Evolutionary conservation across 1,140 invertebrate genomes (phyloP).

Genomic region (Tetragonula clypearis): DNA sequence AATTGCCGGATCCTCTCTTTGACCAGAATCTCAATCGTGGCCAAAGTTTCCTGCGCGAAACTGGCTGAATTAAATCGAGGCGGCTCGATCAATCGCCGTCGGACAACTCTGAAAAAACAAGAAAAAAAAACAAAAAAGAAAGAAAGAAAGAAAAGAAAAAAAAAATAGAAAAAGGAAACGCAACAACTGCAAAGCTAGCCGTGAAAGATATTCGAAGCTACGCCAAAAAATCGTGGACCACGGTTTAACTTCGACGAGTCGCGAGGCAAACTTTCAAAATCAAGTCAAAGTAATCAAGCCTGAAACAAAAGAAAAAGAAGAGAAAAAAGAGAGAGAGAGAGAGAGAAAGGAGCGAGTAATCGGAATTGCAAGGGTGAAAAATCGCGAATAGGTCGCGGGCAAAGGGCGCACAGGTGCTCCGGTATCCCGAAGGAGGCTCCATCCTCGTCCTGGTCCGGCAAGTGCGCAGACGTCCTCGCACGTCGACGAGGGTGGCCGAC

Average conservation of each 20-base stretch:
- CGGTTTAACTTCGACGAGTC: no score
- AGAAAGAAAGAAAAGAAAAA: neutral
- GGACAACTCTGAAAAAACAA: neutral
- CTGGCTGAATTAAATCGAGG: neutral
- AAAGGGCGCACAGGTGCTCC: conserved; percentile 31
- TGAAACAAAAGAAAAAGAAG: no score
- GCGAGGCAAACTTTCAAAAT: no score
- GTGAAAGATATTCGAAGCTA: neutral
- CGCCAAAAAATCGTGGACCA: neutral
- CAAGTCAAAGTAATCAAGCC: neutral
- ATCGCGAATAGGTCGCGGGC: neutral
- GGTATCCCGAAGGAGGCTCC: conserved; percentile 22
- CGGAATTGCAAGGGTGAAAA: conserved; percentile 2
- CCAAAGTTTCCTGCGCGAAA: neutral
- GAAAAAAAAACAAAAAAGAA: neutral
- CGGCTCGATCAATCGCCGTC: neutral
- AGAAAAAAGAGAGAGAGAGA: no score
- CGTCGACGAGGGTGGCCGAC: conserved; percentile 30
- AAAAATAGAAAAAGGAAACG: neutral
- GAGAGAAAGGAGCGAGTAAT: no score
- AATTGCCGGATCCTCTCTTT: neutral
- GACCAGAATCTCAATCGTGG: neutral
- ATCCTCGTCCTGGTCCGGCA: conserved; percentile 22
- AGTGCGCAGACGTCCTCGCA: conserved; percentile 59
- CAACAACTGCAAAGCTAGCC: neutral